Evolutionary conservation across 2,888 invertebrate species (phyloP).

Genomic region (Lymantria dispar): DNA sequence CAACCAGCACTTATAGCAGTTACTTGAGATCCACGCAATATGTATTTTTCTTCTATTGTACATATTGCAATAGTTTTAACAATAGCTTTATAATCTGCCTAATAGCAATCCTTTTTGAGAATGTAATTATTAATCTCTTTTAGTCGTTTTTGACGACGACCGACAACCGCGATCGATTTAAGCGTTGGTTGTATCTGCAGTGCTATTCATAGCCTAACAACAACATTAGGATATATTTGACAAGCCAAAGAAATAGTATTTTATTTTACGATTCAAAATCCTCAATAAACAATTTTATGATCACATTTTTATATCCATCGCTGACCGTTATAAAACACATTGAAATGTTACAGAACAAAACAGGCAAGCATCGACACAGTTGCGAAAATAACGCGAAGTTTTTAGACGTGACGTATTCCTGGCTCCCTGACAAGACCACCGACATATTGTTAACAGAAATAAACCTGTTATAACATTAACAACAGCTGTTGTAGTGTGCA

Average conservation of each 20-base stretch:
- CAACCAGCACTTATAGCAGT: too few relatives aligned
- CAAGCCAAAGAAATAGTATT: background rate
- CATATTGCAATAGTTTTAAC: too few relatives aligned
- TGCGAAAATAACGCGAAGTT: constrained; percentile 54
- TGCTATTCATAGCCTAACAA: too few relatives aligned
- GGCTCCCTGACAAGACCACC: constrained; percentile 62
- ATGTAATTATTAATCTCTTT: too few relatives aligned
- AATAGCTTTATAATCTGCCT: too few relatives aligned
- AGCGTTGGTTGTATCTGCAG: too few relatives aligned
- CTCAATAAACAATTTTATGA: constrained; percentile 2
- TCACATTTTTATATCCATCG: constrained; percentile 26
- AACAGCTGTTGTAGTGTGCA: constrained; percentile 46
- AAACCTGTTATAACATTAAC: constrained; percentile 47
- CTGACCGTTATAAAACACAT: constrained; percentile 38
- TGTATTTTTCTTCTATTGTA: too few relatives aligned
- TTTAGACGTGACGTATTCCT: constrained; percentile 54
- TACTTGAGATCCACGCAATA: too few relatives aligned
- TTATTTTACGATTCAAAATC: background rate
- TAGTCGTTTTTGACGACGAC: too few relatives aligned
- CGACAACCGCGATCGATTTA: too few relatives aligned
- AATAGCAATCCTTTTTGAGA: too few relatives aligned
- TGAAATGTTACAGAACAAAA: constrained; percentile 36
- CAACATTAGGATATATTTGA: too few relatives aligned
- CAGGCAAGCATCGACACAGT: constrained; percentile 27
- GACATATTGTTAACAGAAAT: constrained; percentile 64